A percentile compares a stretch with the other conserved stretches of the same genome.
phyloP scores from a whole-genome alignment of 2,113 vertebrate genomes.

The Alexandromys fortis region DNA sequence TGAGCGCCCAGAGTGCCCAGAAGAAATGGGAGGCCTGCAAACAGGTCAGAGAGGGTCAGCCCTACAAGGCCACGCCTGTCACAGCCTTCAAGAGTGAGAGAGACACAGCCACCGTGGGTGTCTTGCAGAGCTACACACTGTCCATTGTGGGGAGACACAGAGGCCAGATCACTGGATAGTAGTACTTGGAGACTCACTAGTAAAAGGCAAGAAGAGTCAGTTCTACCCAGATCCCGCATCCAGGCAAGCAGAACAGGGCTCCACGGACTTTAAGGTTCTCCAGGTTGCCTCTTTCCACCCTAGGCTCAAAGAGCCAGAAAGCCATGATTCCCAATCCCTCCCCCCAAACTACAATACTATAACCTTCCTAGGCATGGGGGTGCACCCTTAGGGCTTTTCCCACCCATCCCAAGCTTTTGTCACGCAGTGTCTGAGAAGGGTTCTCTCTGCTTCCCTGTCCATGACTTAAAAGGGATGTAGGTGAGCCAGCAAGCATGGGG shows the following conservation, averaged over 20 bases:
- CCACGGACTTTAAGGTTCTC: background rate
- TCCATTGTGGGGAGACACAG: background rate
- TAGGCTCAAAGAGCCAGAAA: background rate
- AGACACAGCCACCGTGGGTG: background rate
- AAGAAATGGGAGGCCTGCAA: constrained; percentile 97
- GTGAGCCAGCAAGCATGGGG: background rate
- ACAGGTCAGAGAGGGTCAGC: constrained; percentile 18
- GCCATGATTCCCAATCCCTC: background rate
- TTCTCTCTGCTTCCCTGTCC: background rate
- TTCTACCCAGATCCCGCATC: background rate
- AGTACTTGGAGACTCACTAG: background rate
- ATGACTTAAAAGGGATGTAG: background rate
- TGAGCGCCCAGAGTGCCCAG: constrained; percentile 98
- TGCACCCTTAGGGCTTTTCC: background rate
- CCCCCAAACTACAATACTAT: background rate
- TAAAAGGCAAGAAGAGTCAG: background rate
- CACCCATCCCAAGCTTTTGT: background rate
- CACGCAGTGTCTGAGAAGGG: rapidly evolving
- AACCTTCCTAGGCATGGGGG: background rate
- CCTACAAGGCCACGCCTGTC: rapidly evolving
- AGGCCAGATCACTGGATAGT: background rate
- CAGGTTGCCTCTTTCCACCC: background rate
- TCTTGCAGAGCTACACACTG: background rate
- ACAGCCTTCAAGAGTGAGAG: rapidly evolving
- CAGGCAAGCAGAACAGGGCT: background rate